These are phyloP conservation scores for Chrysocyon brachyurus DNA, from an alignment of 2,797 vertebrate species.

Conservation along the genomic window DNA sequence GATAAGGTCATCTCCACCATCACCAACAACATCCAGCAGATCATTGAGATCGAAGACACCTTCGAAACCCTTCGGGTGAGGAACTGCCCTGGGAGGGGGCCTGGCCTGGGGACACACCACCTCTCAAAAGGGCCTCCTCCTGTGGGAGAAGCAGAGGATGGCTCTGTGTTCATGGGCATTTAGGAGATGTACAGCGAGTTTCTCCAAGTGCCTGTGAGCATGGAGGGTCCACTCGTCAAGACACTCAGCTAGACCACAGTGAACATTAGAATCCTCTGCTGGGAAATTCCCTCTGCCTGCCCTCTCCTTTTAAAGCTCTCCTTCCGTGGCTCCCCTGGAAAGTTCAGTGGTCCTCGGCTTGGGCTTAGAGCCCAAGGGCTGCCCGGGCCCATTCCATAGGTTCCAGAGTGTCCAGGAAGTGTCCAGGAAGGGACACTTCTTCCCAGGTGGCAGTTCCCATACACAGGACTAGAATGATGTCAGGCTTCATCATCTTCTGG, in stretches of 20 bases:
- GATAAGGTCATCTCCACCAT: conserved; percentile 97
- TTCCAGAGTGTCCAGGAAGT: neutral
- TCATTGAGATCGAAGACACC: conserved; percentile 95
- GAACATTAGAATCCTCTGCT: neutral
- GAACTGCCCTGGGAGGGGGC: neutral
- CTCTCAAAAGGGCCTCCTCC: neutral
- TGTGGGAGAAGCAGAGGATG: neutral
- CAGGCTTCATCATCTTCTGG: neutral
- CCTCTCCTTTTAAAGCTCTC: neutral
- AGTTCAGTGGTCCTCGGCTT: neutral
- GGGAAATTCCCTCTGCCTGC: neutral
- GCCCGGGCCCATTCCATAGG: accelerated
- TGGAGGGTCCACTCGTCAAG: neutral
- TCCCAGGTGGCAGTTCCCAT: neutral
- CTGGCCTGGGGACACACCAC: neutral
- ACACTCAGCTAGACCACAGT: neutral
- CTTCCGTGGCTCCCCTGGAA: neutral
- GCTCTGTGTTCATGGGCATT: neutral
- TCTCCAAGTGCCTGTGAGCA: neutral
- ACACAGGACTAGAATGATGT: neutral
- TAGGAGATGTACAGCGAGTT: neutral
- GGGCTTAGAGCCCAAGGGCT: neutral
- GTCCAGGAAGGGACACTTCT: neutral
- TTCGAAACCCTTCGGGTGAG: conserved; percentile 96
- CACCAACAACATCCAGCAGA: conserved; percentile 92